Percentiles rank a stretch among this genome's conserved stretches.
Conservation (phyloP, 2,797 vertebrate genomes). For the Poeciliopsis turneri region DNA sequence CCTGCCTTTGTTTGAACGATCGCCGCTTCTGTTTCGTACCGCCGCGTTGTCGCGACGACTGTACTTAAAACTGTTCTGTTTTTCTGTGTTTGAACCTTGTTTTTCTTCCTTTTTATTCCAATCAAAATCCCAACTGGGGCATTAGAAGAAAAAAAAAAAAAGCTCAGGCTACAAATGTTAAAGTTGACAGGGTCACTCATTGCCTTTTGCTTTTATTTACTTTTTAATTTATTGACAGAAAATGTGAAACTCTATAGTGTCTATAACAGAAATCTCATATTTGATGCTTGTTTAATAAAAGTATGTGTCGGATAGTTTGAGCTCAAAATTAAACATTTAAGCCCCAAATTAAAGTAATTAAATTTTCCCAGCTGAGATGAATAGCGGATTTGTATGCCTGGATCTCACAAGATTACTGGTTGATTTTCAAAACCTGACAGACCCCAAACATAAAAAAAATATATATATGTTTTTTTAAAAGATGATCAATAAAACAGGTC, state of each 20-base stretch:
- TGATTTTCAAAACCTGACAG: too few species aligned
- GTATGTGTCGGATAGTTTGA: not conserved
- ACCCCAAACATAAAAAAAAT: too few species aligned
- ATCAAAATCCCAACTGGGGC: not conserved
- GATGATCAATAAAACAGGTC: too few species aligned
- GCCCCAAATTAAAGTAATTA: constrained; percentile 6
- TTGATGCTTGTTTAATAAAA: constrained; percentile 13
- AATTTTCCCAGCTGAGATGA: constrained; percentile 24
- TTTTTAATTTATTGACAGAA: constrained; percentile 22
- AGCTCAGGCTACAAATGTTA: not conserved
- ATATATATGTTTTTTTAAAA: too few species aligned
- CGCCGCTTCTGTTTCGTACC: not conserved
- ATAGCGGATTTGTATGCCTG: not conserved
- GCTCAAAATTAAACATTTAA: constrained; percentile 6
- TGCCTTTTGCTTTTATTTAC: constrained; percentile 22
- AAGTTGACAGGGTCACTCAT: not conserved
- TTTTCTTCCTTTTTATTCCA: not conserved
- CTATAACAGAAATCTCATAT: constrained; percentile 42
- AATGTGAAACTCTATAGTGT: constrained; percentile 46
- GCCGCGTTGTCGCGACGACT: not conserved
- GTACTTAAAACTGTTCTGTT: not conserved
- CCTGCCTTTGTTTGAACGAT: not conserved
- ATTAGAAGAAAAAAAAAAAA: not conserved
- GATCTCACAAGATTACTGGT: too few species aligned
- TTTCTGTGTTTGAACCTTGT: not conserved